Base-by-base conservation (phyloP, 1,140 invertebrate species). In the Tetraneura akinire region DNA sequence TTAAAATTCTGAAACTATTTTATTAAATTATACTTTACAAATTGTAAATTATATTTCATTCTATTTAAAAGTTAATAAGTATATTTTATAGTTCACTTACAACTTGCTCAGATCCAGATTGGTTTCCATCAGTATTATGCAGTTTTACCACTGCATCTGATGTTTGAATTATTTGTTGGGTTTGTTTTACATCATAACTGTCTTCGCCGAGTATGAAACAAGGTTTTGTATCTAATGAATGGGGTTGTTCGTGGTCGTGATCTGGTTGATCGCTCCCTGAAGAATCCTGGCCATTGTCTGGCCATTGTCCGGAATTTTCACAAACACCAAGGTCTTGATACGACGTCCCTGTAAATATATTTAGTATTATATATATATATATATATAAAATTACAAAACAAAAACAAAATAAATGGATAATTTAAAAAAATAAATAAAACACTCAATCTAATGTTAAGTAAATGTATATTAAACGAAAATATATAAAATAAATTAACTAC, bases 181-280 rank as follows among this genome's bases (percentile, higher is more conserved):
- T 21, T 62, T 45, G 55, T 47, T 78, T 78, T 11, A 47, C 16
- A 47, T 60, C 68, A 73, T 42, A 85, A 83, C 80, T 74, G 68
- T 85, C 85, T 81, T 83, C 85, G 51, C 86, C 86, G 51, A 86
- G 82, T 37, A 85, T 83, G 82, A 87, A 87, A 62, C 85, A 84
- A 16, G 86, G 84, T 82, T 82, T 84, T 78, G 53, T 53, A 71
- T 62, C 80, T 57, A 32, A 81, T 6, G 76, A 80, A 42, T 37
- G 80, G 37, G 80, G 53, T 21, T 80, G 62, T 55, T 86, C 86
- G 60, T 86, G 84, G 11, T 86, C 80, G 57, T 57, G 60, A 13
- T 86, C 84, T 82, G 84, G 85, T 55, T 82, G 84, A 80, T 87
- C 86, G 82, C 86, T 86, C 70, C 84, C 85, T 14, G 86, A 86